Conservation (phyloP, 2,113 vertebrate genomes). For the Gobius niger region DNA sequence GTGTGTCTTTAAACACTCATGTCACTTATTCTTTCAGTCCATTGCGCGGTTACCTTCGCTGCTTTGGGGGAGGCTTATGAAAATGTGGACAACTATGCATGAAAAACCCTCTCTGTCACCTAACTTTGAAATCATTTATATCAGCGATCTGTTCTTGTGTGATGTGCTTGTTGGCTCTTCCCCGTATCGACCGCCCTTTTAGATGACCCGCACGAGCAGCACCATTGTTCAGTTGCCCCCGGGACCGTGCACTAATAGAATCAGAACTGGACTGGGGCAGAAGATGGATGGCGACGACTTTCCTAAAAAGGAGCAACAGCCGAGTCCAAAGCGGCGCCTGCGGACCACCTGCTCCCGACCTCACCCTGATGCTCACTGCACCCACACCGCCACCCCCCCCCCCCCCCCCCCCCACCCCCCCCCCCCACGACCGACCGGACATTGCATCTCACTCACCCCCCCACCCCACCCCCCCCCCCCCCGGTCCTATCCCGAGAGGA, state of each 20-base stretch:
- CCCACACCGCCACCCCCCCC: too few species aligned
- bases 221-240: background rate
- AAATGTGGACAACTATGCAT: too few species aligned
- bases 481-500: background rate
- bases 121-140: too few species aligned
- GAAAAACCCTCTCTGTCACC: too few species aligned
- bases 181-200: background rate
- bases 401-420: too few species aligned
- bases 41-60: too few species aligned
- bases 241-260: slow-evolving; percentile 37
- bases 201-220: slow-evolving; percentile 1
- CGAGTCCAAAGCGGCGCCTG: slow-evolving; percentile 34
- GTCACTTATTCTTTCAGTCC: too few species aligned
- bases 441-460: too few species aligned
- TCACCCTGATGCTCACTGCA: too few species aligned
- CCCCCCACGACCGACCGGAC: slow-evolving; percentile 7
- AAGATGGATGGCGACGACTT: slow-evolving; percentile 53
- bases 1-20: too few species aligned
- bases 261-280: slow-evolving; percentile 29
- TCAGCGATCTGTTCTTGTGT: background rate
- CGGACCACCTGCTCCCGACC: slow-evolving; percentile 52
- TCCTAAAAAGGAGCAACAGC: slow-evolving; percentile 45
- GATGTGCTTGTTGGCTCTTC: background rate
- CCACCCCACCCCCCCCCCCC: background rate
- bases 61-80: too few species aligned